Conservation (phyloP, 2,113 vertebrate genomes). For the Zapus hudsonius region DNA sequence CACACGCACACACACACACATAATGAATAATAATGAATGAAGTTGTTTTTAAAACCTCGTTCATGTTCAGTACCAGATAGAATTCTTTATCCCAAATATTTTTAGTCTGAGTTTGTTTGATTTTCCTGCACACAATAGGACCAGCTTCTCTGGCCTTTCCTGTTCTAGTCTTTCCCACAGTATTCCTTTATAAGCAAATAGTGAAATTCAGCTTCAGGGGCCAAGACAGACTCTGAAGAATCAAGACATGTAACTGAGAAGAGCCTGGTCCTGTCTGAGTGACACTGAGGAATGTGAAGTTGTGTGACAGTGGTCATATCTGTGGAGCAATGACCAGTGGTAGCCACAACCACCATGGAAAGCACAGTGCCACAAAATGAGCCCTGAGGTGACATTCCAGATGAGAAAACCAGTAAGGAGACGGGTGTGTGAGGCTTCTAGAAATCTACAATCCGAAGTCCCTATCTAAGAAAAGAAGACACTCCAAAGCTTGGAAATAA, state of each 20-base stretch:
- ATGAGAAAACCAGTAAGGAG: neutral
- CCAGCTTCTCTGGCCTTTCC: neutral
- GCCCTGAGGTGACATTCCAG: neutral
- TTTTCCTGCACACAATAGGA: neutral
- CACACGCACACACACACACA: too few relatives aligned
- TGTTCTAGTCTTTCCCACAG: neutral
- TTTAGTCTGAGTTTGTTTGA: neutral
- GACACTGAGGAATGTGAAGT: neutral
- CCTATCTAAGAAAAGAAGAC: neutral
- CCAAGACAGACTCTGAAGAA: too few relatives aligned
- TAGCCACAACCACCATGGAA: neutral
- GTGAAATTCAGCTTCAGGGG: neutral
- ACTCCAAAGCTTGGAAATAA: too few relatives aligned
- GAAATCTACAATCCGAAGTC: neutral
- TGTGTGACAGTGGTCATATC: neutral
- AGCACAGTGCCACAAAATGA: neutral
- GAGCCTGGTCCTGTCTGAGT: neutral
- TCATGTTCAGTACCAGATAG: neutral
- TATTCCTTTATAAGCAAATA: neutral
- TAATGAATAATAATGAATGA: too few relatives aligned
- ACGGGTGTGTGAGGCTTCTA: fast-evolving
- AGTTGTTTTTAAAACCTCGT: too few relatives aligned
- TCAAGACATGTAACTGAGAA: neutral
- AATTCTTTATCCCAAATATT: too few relatives aligned
- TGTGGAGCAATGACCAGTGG: neutral